A percentile compares a stretch with the other conserved stretches of the same genome.
These are phyloP conservation scores for Ennomos quercinarius DNA, from an alignment of 2,888 invertebrate species.

Conservation along the genomic window DNA sequence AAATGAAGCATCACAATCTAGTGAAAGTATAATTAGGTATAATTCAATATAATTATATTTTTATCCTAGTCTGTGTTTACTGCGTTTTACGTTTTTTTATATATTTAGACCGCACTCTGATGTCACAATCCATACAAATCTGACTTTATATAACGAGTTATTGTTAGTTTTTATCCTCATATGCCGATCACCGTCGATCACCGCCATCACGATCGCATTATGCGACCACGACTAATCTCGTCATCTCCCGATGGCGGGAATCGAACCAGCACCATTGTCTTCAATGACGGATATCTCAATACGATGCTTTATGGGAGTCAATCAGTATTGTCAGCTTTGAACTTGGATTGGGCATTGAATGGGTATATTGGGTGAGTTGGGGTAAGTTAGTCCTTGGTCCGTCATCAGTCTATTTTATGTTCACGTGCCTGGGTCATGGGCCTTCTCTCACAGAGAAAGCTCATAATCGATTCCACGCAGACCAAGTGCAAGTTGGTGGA, in stretches of 20 bases:
- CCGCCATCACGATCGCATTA: constrained; percentile 31
- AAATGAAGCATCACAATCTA: too few relatives aligned
- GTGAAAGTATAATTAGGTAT: too few relatives aligned
- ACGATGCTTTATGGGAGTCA: constrained; percentile 76
- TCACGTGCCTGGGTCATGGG: too few relatives aligned
- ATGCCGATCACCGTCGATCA: constrained; percentile 30
- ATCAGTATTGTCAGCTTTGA: constrained; percentile 82
- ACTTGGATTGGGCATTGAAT: constrained; percentile 66
- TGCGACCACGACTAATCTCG: constrained; percentile 56
- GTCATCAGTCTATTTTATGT: too few relatives aligned
- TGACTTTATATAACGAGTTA: constrained; percentile 17
- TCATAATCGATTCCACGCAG: too few relatives aligned
- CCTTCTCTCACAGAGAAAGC: too few relatives aligned
- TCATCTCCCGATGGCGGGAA: constrained; percentile 58
- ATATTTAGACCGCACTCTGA: too few relatives aligned
- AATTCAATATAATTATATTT: too few relatives aligned
- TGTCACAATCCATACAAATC: background rate
- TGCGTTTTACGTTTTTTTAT: too few relatives aligned
- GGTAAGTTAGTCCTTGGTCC: constrained; percentile 22
- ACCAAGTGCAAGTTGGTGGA: too few relatives aligned
- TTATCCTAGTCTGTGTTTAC: too few relatives aligned
- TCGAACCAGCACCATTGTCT: constrained; percentile 77
- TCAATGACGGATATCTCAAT: constrained; percentile 78
- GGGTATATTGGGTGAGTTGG: constrained; percentile 52
- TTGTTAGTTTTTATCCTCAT: constrained; percentile 20